These are phyloP conservation scores for Gadus macrocephalus DNA, from an alignment of 2,113 vertebrate genomes.

Conservation along the genomic window DNA sequence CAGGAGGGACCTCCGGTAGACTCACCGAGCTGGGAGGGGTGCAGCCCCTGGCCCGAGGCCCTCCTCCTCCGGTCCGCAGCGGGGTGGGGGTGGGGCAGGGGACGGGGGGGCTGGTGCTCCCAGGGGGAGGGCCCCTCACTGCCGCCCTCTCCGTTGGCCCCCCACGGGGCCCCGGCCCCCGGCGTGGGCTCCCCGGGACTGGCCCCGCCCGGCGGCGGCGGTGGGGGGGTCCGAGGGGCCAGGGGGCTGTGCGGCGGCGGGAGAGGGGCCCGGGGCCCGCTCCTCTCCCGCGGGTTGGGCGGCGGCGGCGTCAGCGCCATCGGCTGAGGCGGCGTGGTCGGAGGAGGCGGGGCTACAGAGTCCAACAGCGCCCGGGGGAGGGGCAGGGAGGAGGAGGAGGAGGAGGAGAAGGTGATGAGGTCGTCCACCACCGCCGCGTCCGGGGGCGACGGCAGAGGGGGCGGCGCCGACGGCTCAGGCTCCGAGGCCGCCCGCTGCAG, in stretches of 20 bases:
- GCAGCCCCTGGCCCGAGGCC: slow-evolving; percentile 56
- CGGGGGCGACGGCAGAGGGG: slow-evolving; percentile 28
- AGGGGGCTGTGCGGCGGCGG: slow-evolving; percentile 35
- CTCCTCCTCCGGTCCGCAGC: slow-evolving; percentile 60
- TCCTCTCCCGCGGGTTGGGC: slow-evolving; percentile 58
- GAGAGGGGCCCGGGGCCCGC: slow-evolving; percentile 27
- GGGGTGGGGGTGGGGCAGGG: too few species aligned
- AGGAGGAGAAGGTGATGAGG: slow-evolving; percentile 61
- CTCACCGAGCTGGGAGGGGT: slow-evolving; percentile 68
- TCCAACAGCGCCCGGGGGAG: slow-evolving; percentile 47
- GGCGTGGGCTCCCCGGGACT: slow-evolving; percentile 35
- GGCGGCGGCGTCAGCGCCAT: slow-evolving; percentile 66
- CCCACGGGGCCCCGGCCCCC: slow-evolving; percentile 18
- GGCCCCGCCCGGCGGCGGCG: slow-evolving; percentile 10
- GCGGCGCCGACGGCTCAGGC: slow-evolving; percentile 40
- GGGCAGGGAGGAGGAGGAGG: slow-evolving; percentile 32
- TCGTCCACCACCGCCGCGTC: slow-evolving; percentile 64
- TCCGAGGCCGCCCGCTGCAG: slow-evolving; percentile 19
- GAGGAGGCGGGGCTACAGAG: slow-evolving; percentile 30
- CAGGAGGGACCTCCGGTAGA: background rate
- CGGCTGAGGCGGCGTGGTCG: slow-evolving; percentile 46
- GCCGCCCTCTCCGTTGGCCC: slow-evolving; percentile 49
- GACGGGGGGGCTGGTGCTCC: slow-evolving; percentile 23
- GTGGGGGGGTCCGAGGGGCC: slow-evolving; percentile 21
- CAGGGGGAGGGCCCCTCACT: slow-evolving; percentile 17